Evolutionary conservation across 2,113 vertebrate species (phyloP).

Genomic region (Brachypodius melanocephalos): DNA sequence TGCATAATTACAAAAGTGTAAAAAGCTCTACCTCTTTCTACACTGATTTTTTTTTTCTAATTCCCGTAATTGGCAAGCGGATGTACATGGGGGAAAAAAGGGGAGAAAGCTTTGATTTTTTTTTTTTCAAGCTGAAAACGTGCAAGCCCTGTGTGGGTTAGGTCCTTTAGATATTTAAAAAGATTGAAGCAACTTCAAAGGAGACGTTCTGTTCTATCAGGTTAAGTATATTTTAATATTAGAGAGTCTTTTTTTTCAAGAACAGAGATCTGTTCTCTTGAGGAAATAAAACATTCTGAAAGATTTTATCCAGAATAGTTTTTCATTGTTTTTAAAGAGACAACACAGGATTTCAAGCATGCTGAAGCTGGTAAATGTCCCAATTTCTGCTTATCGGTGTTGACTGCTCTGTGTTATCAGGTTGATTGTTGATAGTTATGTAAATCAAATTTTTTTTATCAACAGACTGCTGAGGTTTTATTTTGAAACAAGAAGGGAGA

Average conservation of each 20-base stretch:
- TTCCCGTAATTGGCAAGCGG: constrained; percentile 34
- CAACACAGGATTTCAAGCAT: constrained; percentile 11
- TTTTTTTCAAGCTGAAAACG: constrained; percentile 37
- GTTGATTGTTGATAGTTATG: constrained; percentile 14
- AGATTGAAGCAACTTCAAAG: constrained; percentile 66
- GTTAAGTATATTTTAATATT: constrained; percentile 64
- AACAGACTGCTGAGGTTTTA: neutral
- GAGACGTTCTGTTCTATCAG: constrained; percentile 62
- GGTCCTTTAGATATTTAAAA: constrained; percentile 66
- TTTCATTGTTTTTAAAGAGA: constrained; percentile 65
- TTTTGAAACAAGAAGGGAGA: neutral
- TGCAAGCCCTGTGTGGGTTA: constrained; percentile 57
- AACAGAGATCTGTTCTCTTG: constrained; percentile 40
- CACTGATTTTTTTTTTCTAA: constrained; percentile 18
- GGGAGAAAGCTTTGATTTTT: constrained; percentile 59
- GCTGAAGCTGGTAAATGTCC: constrained; percentile 8
- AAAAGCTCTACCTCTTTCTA: constrained; percentile 24
- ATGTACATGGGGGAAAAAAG: constrained; percentile 24
- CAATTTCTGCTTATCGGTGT: neutral
- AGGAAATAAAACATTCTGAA: constrained; percentile 41
- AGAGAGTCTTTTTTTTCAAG: constrained; percentile 10
- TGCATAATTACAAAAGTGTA: constrained; percentile 30
- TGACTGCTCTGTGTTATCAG: neutral
- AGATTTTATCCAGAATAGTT: constrained; percentile 34
- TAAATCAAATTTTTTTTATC: neutral